These are phyloP conservation scores for Oreochromis spilurus DNA, from an alignment of 2,113 vertebrate species.

Conservation along the genomic window DNA sequence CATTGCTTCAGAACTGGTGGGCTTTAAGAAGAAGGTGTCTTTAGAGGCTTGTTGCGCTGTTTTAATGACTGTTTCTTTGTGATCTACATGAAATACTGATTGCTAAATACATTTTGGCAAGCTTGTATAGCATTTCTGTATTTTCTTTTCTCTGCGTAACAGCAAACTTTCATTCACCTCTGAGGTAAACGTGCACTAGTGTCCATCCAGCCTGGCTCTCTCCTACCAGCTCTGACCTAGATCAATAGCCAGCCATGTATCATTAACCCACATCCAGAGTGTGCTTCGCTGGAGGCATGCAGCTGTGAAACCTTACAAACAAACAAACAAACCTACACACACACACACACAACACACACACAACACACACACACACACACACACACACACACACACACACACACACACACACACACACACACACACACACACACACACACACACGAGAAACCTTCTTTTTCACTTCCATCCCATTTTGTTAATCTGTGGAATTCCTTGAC, in stretches of 20 bases:
- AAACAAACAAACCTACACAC: neutral
- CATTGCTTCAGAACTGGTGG: neutral
- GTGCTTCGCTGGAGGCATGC: neutral
- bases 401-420: neutral
- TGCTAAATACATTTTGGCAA: neutral
- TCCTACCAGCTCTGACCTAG: slow-evolving; percentile 15
- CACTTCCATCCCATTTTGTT: neutral
- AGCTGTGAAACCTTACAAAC: neutral
- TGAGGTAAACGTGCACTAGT: neutral
- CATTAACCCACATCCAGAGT: slow-evolving; percentile 46
- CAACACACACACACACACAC: neutral
- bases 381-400: neutral
- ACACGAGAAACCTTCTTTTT: neutral
- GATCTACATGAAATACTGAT: neutral
- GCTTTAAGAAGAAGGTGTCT: neutral
- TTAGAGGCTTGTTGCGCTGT: neutral
- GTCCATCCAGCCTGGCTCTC: neutral
- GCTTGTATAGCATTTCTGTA: neutral
- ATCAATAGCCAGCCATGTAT: slow-evolving; percentile 43
- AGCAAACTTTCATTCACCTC: neutral
- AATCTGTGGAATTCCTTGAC: neutral
- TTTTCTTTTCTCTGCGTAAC: neutral
- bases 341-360: neutral
- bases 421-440: neutral
- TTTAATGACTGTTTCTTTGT: neutral